Evolutionary conservation across 2,888 invertebrate species (phyloP).

Genomic region (Spodoptera picta): DNA sequence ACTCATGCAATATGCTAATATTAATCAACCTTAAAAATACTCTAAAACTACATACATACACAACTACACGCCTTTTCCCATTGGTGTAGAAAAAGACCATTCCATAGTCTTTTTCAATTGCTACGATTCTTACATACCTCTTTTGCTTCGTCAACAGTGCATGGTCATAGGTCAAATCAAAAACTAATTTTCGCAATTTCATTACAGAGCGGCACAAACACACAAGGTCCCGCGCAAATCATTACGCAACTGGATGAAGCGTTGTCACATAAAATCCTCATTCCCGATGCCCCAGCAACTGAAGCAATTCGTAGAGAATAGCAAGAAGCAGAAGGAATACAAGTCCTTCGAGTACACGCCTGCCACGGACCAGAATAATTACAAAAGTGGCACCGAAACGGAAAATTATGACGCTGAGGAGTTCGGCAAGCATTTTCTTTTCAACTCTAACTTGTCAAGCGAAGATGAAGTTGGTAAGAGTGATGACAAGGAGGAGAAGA

Average conservation of each 20-base stretch:
- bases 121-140: no score
- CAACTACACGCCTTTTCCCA: no score
- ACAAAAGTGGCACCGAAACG: slow-evolving; percentile 67
- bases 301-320: slow-evolving; percentile 88
- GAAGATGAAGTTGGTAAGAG: slow-evolving; percentile 71
- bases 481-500: slow-evolving; percentile 59
- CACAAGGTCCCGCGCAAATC: slow-evolving; percentile 89
- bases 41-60: no score
- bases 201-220: slow-evolving; percentile 88
- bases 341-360: slow-evolving; percentile 63
- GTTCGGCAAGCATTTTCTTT: slow-evolving; percentile 83
- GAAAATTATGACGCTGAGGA: slow-evolving; percentile 73
- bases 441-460: slow-evolving; percentile 69
- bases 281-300: slow-evolving; percentile 89
- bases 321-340: slow-evolving; percentile 83
- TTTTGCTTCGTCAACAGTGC: no score
- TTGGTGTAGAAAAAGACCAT: no score
- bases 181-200: no score
- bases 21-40: no score
- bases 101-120: no score
- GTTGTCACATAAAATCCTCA: slow-evolving; percentile 89
- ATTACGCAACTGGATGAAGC: slow-evolving; percentile 90
- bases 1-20: no score
- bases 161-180: no score
- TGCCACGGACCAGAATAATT: slow-evolving; percentile 58